Evolutionary conservation across 2,113 vertebrate species (phyloP), one percentile per base, ranked within the genome.

Genomic region (Capreolus pygargus): DNA sequence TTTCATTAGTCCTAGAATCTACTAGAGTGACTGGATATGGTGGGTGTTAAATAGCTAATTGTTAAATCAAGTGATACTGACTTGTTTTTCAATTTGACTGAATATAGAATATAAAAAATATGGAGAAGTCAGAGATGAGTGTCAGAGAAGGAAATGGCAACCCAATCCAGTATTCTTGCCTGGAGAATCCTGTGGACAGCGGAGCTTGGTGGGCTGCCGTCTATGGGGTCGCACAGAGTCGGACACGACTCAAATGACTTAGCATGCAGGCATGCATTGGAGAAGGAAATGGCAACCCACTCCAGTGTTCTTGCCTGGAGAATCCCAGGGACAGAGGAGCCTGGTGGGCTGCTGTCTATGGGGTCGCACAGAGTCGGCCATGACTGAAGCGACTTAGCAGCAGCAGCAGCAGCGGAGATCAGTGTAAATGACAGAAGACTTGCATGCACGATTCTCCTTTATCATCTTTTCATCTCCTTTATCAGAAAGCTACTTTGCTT

Each of bases 31-130:
- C 23, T 88, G 19, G 14, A 87, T 93, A 86, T 39, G 25, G 7
- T 70, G 28, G 5, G 5, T 33, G 13, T 52, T 83, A 54, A 95
- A 79, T 67, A 92, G 55, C 17, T 86, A 15, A 50, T 55, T 84
- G 16, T 84, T 55, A 87, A 74, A 64, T 86, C 21, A 25, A 91
- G 50, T 1, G 0, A 45, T 45, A 45, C 1, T 89, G 70, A 36
- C 23, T 43, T 92, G 10, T 45, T 57, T 96, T 96, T 79, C 3
- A 33, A 82, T 82, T 61, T 96, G 27, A 93, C 76, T 90, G 21
- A 16, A 70, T 88, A 2, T 93, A 13, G 45, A 81, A n/a, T 81
- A 79, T 52, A 57, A 90, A 86, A 10, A 47, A 43, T 55, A 81
- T 61, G 21, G 43, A 79, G 8, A 64, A 86, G 10, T 92, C 45